A percentile compares a stretch with the other conserved stretches of the same genome.
phyloP scores from a whole-genome alignment of 1,140 invertebrate genomes.

The Eriocheir sinensis region DNA sequence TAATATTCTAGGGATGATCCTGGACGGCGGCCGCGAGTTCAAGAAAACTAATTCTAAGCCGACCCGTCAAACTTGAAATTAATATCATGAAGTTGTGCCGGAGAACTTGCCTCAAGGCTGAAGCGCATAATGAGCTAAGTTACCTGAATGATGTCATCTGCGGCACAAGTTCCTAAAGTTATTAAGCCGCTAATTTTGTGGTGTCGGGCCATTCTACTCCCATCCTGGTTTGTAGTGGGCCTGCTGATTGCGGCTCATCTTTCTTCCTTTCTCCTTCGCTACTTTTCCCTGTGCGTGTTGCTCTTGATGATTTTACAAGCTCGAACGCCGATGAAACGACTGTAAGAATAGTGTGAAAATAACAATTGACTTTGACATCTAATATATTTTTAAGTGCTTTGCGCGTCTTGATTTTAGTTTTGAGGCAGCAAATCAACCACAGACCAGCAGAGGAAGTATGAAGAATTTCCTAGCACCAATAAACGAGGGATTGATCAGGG shows the following conservation, averaged over 20 bases:
- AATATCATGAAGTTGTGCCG: slow-evolving; percentile 36
- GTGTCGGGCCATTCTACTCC: not conserved
- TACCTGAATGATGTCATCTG: slow-evolving; percentile 49
- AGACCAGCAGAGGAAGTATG: no score
- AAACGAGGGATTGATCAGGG: no score
- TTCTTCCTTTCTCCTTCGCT: not conserved
- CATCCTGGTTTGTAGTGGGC: not conserved
- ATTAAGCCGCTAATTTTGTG: slow-evolving; percentile 49
- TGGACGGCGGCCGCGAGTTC: not conserved
- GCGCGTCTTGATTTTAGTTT: no score
- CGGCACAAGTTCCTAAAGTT: slow-evolving; percentile 33
- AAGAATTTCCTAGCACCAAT: no score
- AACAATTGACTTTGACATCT: no score
- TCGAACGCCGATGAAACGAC: no score
- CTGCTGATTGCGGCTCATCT: not conserved
- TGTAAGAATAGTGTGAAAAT: no score
- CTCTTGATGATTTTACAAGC: not conserved
- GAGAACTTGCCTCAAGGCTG: slow-evolving; percentile 34
- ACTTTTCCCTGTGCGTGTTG: not conserved
- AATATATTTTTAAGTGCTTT: no score
- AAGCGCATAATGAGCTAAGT: slow-evolving; percentile 45
- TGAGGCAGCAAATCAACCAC: no score
- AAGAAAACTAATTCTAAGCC: slow-evolving; percentile 42
- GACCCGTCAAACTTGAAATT: slow-evolving; percentile 44
- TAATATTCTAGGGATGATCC: not conserved